These are phyloP conservation scores for Plebejus melissa DNA, from an alignment of 2,888 invertebrate species.

Conservation along the genomic window DNA sequence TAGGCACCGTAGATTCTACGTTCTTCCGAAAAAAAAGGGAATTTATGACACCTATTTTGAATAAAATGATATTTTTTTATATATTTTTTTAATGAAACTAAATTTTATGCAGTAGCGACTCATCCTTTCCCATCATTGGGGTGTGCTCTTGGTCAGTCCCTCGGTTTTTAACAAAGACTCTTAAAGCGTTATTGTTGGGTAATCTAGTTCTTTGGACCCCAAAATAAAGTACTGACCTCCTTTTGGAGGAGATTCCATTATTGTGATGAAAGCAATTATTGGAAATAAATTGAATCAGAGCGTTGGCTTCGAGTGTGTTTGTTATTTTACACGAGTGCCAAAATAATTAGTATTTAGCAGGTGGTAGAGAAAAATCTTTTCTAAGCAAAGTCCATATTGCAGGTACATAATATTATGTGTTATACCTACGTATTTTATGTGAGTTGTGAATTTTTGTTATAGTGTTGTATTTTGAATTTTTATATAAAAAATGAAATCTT, in stretches of 20 bases:
- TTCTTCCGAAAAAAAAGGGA: too few relatives aligned
- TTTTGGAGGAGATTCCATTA: not conserved
- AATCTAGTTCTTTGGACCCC: slow-evolving; percentile 8
- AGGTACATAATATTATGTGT: too few relatives aligned
- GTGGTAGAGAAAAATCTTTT: too few relatives aligned
- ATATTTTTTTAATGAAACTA: too few relatives aligned
- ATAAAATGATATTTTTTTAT: too few relatives aligned
- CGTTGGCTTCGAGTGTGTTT: not conserved
- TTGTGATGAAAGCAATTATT: not conserved
- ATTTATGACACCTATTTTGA: too few relatives aligned
- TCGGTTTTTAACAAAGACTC: slow-evolving; percentile 1
- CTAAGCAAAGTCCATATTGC: too few relatives aligned
- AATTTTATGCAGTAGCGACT: not conserved
- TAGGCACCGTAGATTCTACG: too few relatives aligned
- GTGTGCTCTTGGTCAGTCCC: not conserved
- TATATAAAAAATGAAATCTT: too few relatives aligned
- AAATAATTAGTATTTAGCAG: not conserved
- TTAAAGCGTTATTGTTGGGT: not conserved
- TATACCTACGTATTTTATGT: too few relatives aligned
- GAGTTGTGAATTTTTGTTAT: too few relatives aligned
- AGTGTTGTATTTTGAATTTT: too few relatives aligned
- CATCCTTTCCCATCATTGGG: not conserved
- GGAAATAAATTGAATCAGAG: not conserved
- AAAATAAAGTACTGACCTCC: not conserved
- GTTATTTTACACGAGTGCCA: not conserved